Evolutionary conservation across 2,113 vertebrate genomes (phyloP), one percentile per base, ranked within the genome.

Genomic region (Myrmecophaga tridactyla): DNA sequence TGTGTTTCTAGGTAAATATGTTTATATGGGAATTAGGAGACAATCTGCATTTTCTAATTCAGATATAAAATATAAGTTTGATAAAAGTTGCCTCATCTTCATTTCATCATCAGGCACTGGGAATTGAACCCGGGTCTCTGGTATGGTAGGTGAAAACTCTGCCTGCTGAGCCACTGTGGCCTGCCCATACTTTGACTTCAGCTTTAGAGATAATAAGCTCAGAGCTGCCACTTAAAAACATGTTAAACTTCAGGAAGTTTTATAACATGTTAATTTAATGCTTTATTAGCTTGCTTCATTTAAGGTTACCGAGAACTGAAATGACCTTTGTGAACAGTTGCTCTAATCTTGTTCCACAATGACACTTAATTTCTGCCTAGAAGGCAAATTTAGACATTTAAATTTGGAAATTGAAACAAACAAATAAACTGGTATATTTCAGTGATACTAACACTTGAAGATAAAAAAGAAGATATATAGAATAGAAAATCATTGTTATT

Each of bases 261-360:
- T 96, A 93, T 53, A 96, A 92, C 72, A 92, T 95, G 83, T 62
- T 97, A 97, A 98, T 98, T 97, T 97, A 97, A 98, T 97, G 97
- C 94, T 97, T 97, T 98, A 96, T 97, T 97, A 96, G 92, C 53
- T 97, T 93, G 97, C 87, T 96, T 93, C 96, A 96, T 96, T 97
- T 97, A 96, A 97, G 94, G 72, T 97, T 97, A 97, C 90, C 81
- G 94, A 94, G 80, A 96, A 95, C 62, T 87, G 65, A 97, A 97
- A 96, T 92, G 76, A 96, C 97, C 92, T 97, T 89, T 97, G 77
- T 87, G 65, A 97, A 97, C 73, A 90, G 94, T 96, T 97, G 92
- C 95, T 97, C 91, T 96, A 97, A 96, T 97, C 96, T 97, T 69
- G 77, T 93, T 97, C 67, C 69, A 92, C 73, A 89, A 94, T 82